A percentile compares a stretch with the other conserved stretches of the same genome.
phyloP scores from a whole-genome alignment of 92 coral and sea anemone species.

The Hydrozoanthus gracilis region DNA sequence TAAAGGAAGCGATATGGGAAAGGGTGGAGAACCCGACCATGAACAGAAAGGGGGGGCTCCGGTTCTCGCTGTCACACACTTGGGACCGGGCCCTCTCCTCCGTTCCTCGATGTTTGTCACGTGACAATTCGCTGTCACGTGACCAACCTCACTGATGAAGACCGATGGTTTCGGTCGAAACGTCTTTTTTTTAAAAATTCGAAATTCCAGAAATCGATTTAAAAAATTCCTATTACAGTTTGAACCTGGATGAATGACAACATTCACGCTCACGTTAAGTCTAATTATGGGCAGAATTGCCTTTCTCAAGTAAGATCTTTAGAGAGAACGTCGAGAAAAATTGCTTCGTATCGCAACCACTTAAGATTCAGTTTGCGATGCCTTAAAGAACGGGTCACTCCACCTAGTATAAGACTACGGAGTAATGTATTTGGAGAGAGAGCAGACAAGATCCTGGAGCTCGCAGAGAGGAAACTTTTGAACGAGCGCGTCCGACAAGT shows the following conservation, averaged over 20 bases:
- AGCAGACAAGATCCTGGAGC: conserved; percentile 22
- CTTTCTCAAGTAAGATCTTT: conserved; percentile 23
- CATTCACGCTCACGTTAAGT: too few species aligned
- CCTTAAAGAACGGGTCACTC: conserved; percentile 23
- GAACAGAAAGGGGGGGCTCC: too few species aligned
- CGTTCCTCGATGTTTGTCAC: too few species aligned
- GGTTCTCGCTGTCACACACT: too few species aligned
- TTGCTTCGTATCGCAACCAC: conserved; percentile 38
- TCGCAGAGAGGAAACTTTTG: conserved; percentile 50
- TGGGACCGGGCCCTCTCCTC: too few species aligned
- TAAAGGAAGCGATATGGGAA: too few species aligned
- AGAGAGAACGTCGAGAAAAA: conserved; percentile 13
- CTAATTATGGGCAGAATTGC: conserved; percentile 18
- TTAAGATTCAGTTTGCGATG: conserved; percentile 43
- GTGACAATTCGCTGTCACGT: conserved; percentile 12
- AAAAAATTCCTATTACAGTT: too few species aligned
- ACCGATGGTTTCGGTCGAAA: too few species aligned
- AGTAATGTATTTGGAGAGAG: conserved; percentile 37
- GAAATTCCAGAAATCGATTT: too few species aligned
- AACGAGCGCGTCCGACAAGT: conserved; percentile 52
- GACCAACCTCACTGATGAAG: too few species aligned
- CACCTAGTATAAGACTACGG: conserved; percentile 15
- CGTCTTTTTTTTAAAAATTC: too few species aligned
- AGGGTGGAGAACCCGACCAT: conserved; percentile 10
- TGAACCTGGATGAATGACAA: too few species aligned